Base-by-base conservation (phyloP, 1,140 invertebrate genomes). In the Macrotrachela quadricornifera region DNA sequence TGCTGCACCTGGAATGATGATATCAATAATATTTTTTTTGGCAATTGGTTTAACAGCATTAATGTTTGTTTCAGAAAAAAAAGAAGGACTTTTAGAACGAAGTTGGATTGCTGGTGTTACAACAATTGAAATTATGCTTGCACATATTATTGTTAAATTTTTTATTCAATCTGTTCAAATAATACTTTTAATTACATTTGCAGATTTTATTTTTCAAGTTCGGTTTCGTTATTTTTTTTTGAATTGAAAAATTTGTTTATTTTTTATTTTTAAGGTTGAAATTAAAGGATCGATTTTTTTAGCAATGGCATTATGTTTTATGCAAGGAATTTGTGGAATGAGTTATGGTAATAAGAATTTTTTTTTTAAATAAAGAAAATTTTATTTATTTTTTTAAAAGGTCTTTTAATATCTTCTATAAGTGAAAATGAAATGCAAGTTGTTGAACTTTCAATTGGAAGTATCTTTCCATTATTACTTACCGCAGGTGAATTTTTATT, bases 1-100 rank as follows among this genome's bases (percentile, higher is more conserved):
- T 68, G 87, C 90, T 57, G 85, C 86, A 36, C 86, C 87, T 40
- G 87, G 87, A 59, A 81, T 92, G 51, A 86, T 91, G 63, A 71
- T 91, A 57, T 88, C 83, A 83, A 90, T 91, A 62, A 83, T 87
- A 1, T 92, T 88, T 74, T 90, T 92, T 75, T 76, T 91, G 70
- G 85, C 87, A 17, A 84, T 90, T n/a, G 85, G 85, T n/a, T 66
- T 92, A 49, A 92, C 86, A 14, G 85, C 85, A 4, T 82, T 87
- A 13, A 80, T 82, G 1, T 78, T 94, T 64, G 81, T 94, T 46
- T 79, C 88, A 52, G 88, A 94, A 64, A 76, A 83, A 57, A 65
- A 65, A 54, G 62, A 66, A 56, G 65, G 65, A 6, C 54, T 64
- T n/a, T 51, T 65, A 36, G 65, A 66, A 37, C 50, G 65, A 43